Evolutionary conservation across 2,113 vertebrate species (phyloP), one percentile per base, ranked within the genome.

Genomic region (Ahaetulla prasina): DNA sequence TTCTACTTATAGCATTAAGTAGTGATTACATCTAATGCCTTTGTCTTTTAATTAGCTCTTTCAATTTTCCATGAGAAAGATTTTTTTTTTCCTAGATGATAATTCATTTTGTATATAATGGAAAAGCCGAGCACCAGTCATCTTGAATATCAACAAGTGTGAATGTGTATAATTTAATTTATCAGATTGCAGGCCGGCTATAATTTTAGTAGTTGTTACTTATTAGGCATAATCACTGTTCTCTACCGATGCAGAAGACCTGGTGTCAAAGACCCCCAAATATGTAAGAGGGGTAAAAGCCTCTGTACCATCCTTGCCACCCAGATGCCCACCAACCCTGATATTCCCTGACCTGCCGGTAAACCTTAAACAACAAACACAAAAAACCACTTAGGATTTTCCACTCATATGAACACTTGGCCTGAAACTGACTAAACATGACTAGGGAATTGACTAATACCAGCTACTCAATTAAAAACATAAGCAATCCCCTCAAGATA

Each of bases 11-110:
- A 95, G 96, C 92, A 96, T 95, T 96, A 96, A 96, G 93, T 91
- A 96, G 95, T 93, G 94, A 96, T 96, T 97, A 96, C 92, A 97
- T 96, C 94, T 96, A 91, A 92, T 95, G 92, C 57, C 95, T 96
- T 96, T 96, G 94, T 93, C 96, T 92, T 96, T 96, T 96, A 96
- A 97, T 96, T 96, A 96, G 94, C 92, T 96, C 93, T 94, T 95
- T 92, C 95, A 74, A 85, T 95, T 96, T 94, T 96, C 95, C 93
- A 25, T 12, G 87, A 96, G 92, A 95, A 91, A 94, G 92, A 92
- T 90, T 87, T 87, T 95, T 95, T 94, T 88, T 90, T 95, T 95
- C 94, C 60, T 93, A 87, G 93, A 95, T 57, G 0, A 0, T 94
- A 96, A 96, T 95, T 97, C 90, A 95, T 88, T 94, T 95, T 95